Evolutionary conservation across 2,888 invertebrate species (phyloP), one percentile per base, ranked within the genome.

Genomic region (Uropetala carovei): DNA sequence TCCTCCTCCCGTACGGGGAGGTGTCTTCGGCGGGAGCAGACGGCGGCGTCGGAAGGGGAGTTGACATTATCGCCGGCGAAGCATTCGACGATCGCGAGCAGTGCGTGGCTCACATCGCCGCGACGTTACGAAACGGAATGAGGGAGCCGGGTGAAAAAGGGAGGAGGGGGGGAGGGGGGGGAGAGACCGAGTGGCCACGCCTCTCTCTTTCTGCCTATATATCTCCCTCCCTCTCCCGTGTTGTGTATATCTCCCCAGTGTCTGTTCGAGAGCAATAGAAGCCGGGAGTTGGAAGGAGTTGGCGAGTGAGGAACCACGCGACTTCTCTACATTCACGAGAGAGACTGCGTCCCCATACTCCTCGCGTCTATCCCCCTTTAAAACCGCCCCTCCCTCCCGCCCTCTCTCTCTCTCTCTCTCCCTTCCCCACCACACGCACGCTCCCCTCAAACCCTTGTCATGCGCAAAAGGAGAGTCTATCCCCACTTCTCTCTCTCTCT

Each of bases 401-500:
- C 5, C 43, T 43, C n/a, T n/a, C n/a, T n/a, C n/a, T n/a, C n/a
- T n/a, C n/a, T n/a, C n/a, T 57, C 9, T 5, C 43, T 43, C 43
- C 5, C 43, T 43, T 18, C 86, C 60, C 30, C 86, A 60, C 60
- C 82, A 16, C 86, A n/a, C 68, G 43, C 43, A 43, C 43, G 43
- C 68, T 75, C 75, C 75, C 75, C 75, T 75, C 75, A 75, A 75
- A 75, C 75, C 75, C 75, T 75, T 75, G 75, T 75, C 75, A 75
- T 75, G 75, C 75, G 75, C 75, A 75, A 27, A 75, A 75, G 75
- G 75, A 75, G 11, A 43, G 43, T 43, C 43, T 43, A 43, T 5
- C 43, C 75, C 75, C 75, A 75, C 75, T 22, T 43, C 1, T 43
- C 1, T 43, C n/a, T 30, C 75, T 75, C n/a, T 75, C 75, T 11